Conservation (phyloP, 1,140 invertebrate genomes). For the honey bee (Apis mellifera) region Amel_HAv3.1 CM009934.2:3100501-3101000, state of each 20-base stretch:
- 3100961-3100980: too few species aligned
- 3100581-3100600: conserved; percentile 49
- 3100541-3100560: conserved; percentile 63
- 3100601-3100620: conserved; percentile 55
- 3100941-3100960: too few species aligned
- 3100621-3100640: conserved; percentile 57
- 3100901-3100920: conserved; percentile 8
- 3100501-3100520: conserved; percentile 45
- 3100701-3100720: conserved; percentile 39
- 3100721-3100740: neutral
- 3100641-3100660: conserved; percentile 45
- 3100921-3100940: neutral
- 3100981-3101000: too few species aligned
- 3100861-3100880: conserved; percentile 1
- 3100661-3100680: neutral
- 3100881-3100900: conserved; percentile 29
- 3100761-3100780: neutral
- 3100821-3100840: conserved; percentile 24
- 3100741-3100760: neutral
- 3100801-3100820: conserved; percentile 8
- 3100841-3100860: conserved; percentile 29
- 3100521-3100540: conserved; percentile 56
- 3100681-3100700: conserved; percentile 23
- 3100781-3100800: neutral
- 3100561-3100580: conserved; percentile 43